A percentile compares a stretch with the other conserved stretches of the same genome.
These are phyloP conservation scores for Abrostola tripartita DNA, from an alignment of 2,888 invertebrate genomes.

Conservation along the genomic window DNA sequence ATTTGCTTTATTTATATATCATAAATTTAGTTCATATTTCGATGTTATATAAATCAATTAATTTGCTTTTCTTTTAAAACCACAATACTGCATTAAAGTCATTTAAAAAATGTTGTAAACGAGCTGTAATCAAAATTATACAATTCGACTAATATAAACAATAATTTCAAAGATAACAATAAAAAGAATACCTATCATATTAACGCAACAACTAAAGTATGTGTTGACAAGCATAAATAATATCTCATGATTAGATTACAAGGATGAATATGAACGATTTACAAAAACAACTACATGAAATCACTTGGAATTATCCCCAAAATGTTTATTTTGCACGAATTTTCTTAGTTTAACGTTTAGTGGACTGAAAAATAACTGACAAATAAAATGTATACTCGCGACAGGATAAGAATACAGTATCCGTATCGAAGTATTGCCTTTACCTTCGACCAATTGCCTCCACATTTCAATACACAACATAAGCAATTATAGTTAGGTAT, in stretches of 20 bases:
- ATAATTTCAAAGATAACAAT: neutral
- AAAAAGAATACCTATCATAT: neutral
- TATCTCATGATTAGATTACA: too few species aligned
- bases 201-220: too few species aligned
- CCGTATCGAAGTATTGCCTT: neutral
- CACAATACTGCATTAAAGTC: slow-evolving; percentile 8
- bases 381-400: neutral
- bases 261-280: too few species aligned
- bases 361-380: neutral
- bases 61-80: neutral
- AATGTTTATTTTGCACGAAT: too few species aligned
- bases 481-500: neutral
- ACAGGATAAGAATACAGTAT: neutral
- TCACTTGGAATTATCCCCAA: neutral
- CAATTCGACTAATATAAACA: slow-evolving; percentile 12
- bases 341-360: neutral
- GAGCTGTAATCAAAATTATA: slow-evolving; percentile 12
- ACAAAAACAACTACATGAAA: too few species aligned
- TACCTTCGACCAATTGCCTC: neutral
- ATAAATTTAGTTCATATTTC: neutral
- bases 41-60: neutral
- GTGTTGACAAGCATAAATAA: too few species aligned
- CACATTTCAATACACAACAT: neutral
- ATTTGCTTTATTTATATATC: neutral
- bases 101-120: neutral